These are phyloP conservation scores for Meiosimyza decipiens DNA, from an alignment of 2,888 invertebrate genomes.

Conservation along the genomic window DNA sequence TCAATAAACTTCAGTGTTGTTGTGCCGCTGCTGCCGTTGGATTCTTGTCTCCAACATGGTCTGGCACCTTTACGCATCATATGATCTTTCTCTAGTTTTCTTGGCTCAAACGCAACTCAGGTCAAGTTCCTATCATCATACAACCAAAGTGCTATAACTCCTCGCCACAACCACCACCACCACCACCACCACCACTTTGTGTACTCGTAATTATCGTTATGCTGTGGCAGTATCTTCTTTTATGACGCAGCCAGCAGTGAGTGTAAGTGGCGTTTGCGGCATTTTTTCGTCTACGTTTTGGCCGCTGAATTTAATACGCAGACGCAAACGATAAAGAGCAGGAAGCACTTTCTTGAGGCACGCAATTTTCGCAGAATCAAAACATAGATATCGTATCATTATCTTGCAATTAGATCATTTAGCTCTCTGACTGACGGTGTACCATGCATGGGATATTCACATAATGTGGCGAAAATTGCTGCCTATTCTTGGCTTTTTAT, in stretches of 20 bases:
- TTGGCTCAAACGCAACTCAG: slow-evolving; percentile 9
- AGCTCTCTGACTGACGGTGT: too few species aligned
- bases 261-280: background rate
- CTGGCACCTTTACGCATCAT: slow-evolving; percentile 63
- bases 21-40: background rate
- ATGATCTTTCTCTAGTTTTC: slow-evolving; percentile 23
- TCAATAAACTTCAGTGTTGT: slow-evolving; percentile 31
- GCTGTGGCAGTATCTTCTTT: background rate
- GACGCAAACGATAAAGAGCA: slow-evolving; percentile 15
- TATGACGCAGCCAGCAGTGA: too few species aligned
- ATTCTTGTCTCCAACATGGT: slow-evolving; percentile 33
- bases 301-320: slow-evolving; percentile 30
- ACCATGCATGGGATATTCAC: too few species aligned
- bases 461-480: too few species aligned
- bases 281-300: slow-evolving; percentile 3
- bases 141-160: background rate
- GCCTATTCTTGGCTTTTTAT: too few species aligned
- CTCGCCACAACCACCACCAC: background rate
- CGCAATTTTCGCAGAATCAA: slow-evolving; percentile 17
- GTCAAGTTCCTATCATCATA: slow-evolving; percentile 10
- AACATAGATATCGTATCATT: slow-evolving; percentile 19
- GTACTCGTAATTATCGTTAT: background rate
- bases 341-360: slow-evolving; percentile 30
- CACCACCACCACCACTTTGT: background rate
- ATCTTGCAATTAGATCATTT: slow-evolving; percentile 18